phyloP scores from a whole-genome alignment of 2,113 vertebrate genomes.

The Lasiurus cinereus region DNA sequence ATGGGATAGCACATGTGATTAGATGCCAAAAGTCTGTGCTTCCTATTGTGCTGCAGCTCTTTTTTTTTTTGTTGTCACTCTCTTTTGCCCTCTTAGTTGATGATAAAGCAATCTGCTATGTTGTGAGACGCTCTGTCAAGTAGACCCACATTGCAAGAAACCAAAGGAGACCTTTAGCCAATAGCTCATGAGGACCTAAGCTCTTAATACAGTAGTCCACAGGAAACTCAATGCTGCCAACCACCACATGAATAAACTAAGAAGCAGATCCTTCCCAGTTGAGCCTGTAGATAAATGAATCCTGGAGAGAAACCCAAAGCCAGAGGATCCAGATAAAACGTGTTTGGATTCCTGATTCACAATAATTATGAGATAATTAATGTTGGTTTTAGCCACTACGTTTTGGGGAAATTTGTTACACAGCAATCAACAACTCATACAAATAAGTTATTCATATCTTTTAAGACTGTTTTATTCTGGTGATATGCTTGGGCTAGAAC shows the following conservation, averaged over 20 bases:
- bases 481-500: background rate
- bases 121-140: slow-evolving; percentile 4
- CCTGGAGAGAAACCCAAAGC: background rate
- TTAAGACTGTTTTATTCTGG: background rate
- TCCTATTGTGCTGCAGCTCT: background rate
- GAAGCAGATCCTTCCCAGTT: slow-evolving; percentile 38
- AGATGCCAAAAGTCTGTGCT: background rate
- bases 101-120: background rate
- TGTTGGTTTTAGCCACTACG: slow-evolving; percentile 46
- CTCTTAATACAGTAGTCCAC: background rate
- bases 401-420: slow-evolving; percentile 56
- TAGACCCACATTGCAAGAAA: background rate
- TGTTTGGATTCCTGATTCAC: slow-evolving; percentile 12
- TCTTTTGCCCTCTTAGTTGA: background rate
- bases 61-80: background rate
- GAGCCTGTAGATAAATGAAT: background rate
- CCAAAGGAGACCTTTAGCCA: background rate
- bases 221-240: slow-evolving; percentile 13
- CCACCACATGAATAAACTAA: background rate
- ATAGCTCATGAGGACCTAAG: background rate
- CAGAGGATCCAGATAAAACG: background rate
- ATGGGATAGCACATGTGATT: background rate
- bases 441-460: slow-evolving; percentile 36
- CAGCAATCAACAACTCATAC: background rate
- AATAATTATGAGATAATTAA: slow-evolving; percentile 11